phyloP scores from a whole-genome alignment of 2,797 vertebrate genomes.

The Sciurus vulgaris region DNA sequence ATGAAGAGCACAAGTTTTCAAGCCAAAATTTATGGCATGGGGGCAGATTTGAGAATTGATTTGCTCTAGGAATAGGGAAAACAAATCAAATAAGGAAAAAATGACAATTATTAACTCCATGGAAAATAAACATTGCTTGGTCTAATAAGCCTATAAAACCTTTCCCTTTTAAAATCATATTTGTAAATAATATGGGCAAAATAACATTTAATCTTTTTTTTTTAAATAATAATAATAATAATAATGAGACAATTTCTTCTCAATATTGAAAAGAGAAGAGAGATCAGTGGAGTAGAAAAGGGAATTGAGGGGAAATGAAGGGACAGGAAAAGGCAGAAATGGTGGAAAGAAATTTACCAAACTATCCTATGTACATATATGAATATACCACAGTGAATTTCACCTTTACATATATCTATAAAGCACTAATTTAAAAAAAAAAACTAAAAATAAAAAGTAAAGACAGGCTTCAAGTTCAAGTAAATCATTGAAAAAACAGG shows the following conservation, averaged over 20 bases:
- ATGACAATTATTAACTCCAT: background rate
- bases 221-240: background rate
- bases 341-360: no score
- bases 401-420: no score
- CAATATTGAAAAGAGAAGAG: background rate
- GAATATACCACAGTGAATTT: no score
- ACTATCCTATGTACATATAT: no score
- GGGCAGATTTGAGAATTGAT: background rate
- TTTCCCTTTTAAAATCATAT: background rate
- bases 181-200: slow-evolving; percentile 12
- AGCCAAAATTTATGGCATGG: background rate
- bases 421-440: no score
- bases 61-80: background rate
- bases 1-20: background rate
- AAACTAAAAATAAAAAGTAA: background rate
- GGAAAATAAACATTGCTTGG: background rate
- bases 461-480: background rate
- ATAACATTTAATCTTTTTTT: background rate
- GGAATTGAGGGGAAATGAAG: no score
- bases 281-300: no score
- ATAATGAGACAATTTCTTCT: background rate
- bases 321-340: no score
- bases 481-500: background rate
- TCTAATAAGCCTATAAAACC: background rate
- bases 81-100: background rate